Conservation (phyloP, 2,888 invertebrate species). For the Drosophila anomalata region DNA sequence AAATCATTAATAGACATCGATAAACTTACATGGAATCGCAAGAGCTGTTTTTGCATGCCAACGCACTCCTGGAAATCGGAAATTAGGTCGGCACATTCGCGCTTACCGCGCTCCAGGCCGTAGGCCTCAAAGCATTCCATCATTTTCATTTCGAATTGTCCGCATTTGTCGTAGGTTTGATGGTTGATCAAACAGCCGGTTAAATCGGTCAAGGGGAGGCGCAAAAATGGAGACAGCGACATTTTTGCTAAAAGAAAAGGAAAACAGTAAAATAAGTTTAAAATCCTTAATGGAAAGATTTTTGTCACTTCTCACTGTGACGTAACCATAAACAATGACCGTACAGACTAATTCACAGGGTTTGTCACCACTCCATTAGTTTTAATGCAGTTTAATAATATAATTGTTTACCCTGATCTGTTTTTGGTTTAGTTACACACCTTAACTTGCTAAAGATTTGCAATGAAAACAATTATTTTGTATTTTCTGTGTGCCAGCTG, state of each 20-base stretch:
- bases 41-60: constrained; percentile 86
- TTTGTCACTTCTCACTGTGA: constrained; percentile 54
- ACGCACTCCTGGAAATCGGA: constrained; percentile 90
- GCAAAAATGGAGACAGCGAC: constrained; percentile 88
- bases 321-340: constrained; percentile 73
- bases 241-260: constrained; percentile 79
- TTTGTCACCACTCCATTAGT: not conserved
- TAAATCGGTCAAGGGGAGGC: constrained; percentile 89
- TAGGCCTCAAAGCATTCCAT: constrained; percentile 93
- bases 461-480: constrained; percentile 48
- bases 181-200: constrained; percentile 87
- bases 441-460: constrained; percentile 49
- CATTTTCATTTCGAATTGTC: constrained; percentile 88
- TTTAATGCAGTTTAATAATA: not conserved
- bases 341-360: constrained; percentile 15
- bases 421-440: constrained; percentile 19
- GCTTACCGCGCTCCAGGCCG: constrained; percentile 87
- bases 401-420: accelerated
- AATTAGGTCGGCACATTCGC: constrained; percentile 87
- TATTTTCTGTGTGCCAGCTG: constrained; percentile 22
- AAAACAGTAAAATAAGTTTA: not conserved
- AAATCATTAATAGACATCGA: not conserved
- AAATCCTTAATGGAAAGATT: not conserved
- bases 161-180: constrained; percentile 88
- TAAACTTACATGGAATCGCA: constrained; percentile 85